Base-by-base conservation (phyloP, 2,113 vertebrate genomes). In the Festucalex cinctus region DNA sequence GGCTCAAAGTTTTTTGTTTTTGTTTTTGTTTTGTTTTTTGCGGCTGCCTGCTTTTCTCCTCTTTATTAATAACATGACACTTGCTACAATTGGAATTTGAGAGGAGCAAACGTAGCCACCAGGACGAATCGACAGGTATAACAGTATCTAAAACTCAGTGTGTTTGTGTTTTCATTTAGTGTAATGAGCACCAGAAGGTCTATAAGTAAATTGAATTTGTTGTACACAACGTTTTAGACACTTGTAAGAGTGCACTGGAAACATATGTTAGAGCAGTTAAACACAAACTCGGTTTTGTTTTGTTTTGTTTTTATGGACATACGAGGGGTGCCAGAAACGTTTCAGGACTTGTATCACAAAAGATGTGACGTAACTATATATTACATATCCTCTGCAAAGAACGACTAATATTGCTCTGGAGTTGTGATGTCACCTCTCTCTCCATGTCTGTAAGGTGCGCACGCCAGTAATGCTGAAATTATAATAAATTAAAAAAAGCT, bases 1-100 rank as follows among this genome's bases (percentile, higher is more conserved):
- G n/a, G n/a, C 68, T 80, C 67, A 77, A 54, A 68, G 64, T 74
- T 48, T 63, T 68, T 75, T n/a, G n/a, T n/a, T n/a, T n/a, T n/a
- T n/a, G n/a, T n/a, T n/a, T n/a, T n/a, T n/a, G n/a, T n/a, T n/a
- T n/a, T n/a, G n/a, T n/a, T n/a, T n/a, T 69, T 72, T 71, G 64
- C 72, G 51, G 72, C 66, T 58, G 37, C 60, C 62, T 73, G 63
- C 54, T 59, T 71, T 39, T 49, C 20, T 64, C n/a, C 44, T 60
- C 8, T 41, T 57, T 60, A 22, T 39, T 39, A 14, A n/a, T 1
- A 60, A 9, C 6, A 6, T 6, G 51, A 14, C 51, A 28, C 53
- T 56, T 56, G 24, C 22, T 49, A 17, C 24, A 28, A 6, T 56
- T 56, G 24, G 24, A 56, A 28, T 56, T 28, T 53, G 24, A 28